Percentiles rank a stretch among this genome's conserved stretches.
These are phyloP conservation scores for Shinisaurus crocodilurus DNA, from an alignment of 2,113 vertebrate species.

Conservation along the genomic window DNA sequence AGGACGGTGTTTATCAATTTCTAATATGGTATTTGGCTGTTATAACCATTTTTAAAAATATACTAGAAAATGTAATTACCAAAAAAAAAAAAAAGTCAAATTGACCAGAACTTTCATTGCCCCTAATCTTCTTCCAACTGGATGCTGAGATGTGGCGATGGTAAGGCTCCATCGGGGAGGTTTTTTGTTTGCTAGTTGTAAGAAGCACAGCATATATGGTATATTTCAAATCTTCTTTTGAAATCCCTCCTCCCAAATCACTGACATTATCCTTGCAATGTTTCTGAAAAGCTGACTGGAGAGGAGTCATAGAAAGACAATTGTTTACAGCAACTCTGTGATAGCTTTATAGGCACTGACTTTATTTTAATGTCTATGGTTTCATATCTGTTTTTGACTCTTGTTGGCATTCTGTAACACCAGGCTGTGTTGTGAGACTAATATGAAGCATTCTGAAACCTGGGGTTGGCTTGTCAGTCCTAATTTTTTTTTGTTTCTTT, in stretches of 20 bases:
- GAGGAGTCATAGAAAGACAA: conserved; percentile 32
- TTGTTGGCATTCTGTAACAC: neutral
- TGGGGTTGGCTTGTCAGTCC: neutral
- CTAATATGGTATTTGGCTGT: conserved; percentile 34
- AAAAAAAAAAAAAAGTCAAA: neutral
- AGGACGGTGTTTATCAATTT: neutral
- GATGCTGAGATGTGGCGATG: conserved; percentile 26
- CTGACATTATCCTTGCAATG: neutral
- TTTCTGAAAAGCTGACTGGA: conserved; percentile 21
- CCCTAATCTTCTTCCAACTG: conserved; percentile 1
- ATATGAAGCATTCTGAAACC: neutral
- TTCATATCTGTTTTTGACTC: conserved; percentile 2
- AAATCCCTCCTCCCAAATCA: neutral
- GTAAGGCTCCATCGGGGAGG: neutral
- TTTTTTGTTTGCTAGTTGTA: conserved; percentile 2
- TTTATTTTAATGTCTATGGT: conserved; percentile 12
- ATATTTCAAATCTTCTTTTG: no score
- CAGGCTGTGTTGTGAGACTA: neutral
- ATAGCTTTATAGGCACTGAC: neutral
- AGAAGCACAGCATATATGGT: neutral
- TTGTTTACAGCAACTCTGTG: conserved; percentile 24
- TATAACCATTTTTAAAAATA: conserved; percentile 16
- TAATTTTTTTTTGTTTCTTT: neutral
- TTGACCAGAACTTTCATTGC: neutral
- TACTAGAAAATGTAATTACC: neutral